Conservation (phyloP, 2,113 vertebrate species). For the Podocnemis expansa region DNA sequence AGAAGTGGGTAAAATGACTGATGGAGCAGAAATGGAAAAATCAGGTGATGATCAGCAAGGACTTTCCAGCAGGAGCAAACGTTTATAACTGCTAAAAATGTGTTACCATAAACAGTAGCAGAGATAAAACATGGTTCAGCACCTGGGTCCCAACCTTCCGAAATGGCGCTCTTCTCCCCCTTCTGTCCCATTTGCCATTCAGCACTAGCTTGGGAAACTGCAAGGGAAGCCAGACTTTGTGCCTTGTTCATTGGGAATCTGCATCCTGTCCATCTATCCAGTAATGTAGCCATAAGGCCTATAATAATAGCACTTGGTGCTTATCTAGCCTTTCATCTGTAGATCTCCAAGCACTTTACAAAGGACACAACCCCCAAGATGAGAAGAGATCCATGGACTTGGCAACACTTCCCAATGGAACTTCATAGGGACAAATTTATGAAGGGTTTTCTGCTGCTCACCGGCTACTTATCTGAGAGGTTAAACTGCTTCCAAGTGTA, state of each 20-base stretch:
- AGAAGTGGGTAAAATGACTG: background rate
- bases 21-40: background rate
- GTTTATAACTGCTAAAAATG: background rate
- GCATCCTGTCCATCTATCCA: background rate
- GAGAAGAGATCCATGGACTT: slow-evolving; percentile 12
- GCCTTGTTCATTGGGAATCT: background rate
- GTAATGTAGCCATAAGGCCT: background rate
- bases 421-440: slow-evolving; percentile 32
- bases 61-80: background rate
- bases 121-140: background rate
- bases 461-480: background rate
- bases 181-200: background rate
- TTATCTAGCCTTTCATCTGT: background rate
- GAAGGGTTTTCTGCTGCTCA: background rate
- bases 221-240: background rate
- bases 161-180: background rate
- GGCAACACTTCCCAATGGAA: background rate
- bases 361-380: background rate
- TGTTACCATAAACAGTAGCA: background rate
- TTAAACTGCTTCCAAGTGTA: background rate
- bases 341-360: background rate
- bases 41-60: background rate
- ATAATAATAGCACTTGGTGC: background rate
- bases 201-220: background rate
- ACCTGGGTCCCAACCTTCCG: background rate